Base-by-base conservation (phyloP, 37 sponge, comb jelly and placozoan genomes). In the Halisarca cf. caerulea region DNA sequence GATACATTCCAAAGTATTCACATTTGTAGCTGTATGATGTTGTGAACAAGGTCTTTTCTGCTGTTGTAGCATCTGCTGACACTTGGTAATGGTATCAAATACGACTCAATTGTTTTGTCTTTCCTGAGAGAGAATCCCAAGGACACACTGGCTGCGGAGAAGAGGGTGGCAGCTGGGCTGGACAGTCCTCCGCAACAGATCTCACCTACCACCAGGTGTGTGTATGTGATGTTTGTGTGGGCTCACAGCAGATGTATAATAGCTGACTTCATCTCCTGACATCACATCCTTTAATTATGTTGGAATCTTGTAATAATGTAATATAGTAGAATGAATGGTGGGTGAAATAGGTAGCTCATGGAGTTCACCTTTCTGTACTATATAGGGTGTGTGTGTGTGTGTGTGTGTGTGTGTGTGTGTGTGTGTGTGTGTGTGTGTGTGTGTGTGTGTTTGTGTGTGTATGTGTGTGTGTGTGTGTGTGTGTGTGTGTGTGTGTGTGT, bases 91-190 rank as follows among this genome's bases (percentile, higher is more conserved):
- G 89, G 89, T 37, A 93, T 93, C 43, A 75, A 88, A 0, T 89
- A 87, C 57, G 90, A 93, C 72, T 93, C 94, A 25, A 93, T 93
- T 23, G 94, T 93, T 21, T 38, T 70, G 24, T 38, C 42, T 1
- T 93, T 93, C 64, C 17, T 86, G 15, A 47, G 58, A 23, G 79
- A 81, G 23, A 89, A 74, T 7, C 3, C 82, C 6, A 71, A 89
- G 34, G 93, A 92, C 62, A 35, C 32, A 34, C 69, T 24, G 45
- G 77, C 77, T 1, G 45, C 32, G 2, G 42, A 74, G 38, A 74
- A 37, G 77, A 0, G 45, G 45, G 66, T 20, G 82, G 71, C 45
- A 53, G 59, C 55, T 32, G 28, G 42, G 18, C 60, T 43, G 30
- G 44, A 47, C 69, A 40, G n/a, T 3, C 54, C 34, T 15, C 30